phyloP scores from a whole-genome alignment of 2,888 invertebrate species.

The Tholera decimalis region DNA sequence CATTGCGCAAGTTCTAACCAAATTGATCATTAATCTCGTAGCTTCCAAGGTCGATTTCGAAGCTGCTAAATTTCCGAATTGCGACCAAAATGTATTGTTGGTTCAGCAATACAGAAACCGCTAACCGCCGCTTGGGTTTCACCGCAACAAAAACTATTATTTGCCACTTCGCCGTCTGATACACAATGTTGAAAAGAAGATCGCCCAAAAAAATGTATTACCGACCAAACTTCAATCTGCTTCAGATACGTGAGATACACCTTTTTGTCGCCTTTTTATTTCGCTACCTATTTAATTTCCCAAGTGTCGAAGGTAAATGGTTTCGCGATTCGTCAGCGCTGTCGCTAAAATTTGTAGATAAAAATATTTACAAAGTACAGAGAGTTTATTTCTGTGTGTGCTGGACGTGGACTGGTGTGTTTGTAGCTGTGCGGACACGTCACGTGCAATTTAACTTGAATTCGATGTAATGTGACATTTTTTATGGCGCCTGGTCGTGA shows the following conservation, averaged over 20 bases:
- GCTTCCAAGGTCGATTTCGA: constrained; percentile 74
- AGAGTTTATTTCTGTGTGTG: constrained; percentile 40
- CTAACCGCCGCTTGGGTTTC: constrained; percentile 65
- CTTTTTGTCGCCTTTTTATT: constrained; percentile 55
- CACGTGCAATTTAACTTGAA: constrained; percentile 21
- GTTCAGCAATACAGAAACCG: constrained; percentile 61
- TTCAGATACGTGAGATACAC: constrained; percentile 50
- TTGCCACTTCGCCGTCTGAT: constrained; percentile 40
- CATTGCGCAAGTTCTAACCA: constrained; percentile 65
- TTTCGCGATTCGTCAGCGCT: constrained; percentile 44
- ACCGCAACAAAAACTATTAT: constrained; percentile 68
- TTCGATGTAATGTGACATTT: constrained; percentile 38
- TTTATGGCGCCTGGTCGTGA: constrained; percentile 21
- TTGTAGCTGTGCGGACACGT: not conserved
- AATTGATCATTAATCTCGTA: constrained; percentile 68
- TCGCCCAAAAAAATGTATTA: constrained; percentile 56
- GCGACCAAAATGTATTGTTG: constrained; percentile 63
- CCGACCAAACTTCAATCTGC: constrained; percentile 58
- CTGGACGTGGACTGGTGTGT: constrained; percentile 3
- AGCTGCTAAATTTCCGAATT: constrained; percentile 62
- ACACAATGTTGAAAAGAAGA: constrained; percentile 61
- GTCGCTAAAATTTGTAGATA: constrained; percentile 37
- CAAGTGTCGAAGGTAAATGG: constrained; percentile 33
- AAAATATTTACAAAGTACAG: constrained; percentile 25
- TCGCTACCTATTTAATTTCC: constrained; percentile 35